Evolutionary conservation across 2,888 invertebrate genomes (phyloP), one percentile per base, ranked within the genome.

Genomic region (Nemapogon koenigi): DNA sequence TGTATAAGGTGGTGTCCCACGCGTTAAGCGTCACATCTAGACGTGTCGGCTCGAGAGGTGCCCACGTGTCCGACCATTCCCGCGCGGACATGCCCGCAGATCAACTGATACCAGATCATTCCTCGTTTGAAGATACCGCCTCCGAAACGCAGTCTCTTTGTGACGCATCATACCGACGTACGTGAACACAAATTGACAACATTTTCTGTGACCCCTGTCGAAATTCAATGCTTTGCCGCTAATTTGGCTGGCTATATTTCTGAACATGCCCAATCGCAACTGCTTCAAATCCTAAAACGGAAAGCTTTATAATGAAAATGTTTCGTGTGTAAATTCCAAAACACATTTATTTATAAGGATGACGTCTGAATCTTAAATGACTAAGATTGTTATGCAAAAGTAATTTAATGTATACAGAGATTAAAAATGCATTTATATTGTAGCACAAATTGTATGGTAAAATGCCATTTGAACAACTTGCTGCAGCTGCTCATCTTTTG

Each of bases 131-230:
- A 63, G 45, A 52, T 39, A 53, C 53, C 59, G 37, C 59, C 57
- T 61, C 59, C 58, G 59, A 51, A 68, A 71, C 59, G 69, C 64
- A 62, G 76, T 76, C 75, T 65, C 62, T 76, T 73, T 76, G 73
- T 55, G 47, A 36, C 47, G 38, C 41, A 51, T 57, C 57, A 55
- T 57, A 59, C 66, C 65, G 68, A 62, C 65, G 60, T 70, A 62
- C 68, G 59, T 69, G 71, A 51, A 59, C 58, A 62, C 64, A 70
- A 73, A 71, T 73, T 63, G 67, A 55, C 70, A 57, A 68, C 62
- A 59, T 60, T 58, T 52, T 31, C 16, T 33, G 19, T 33, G 33
- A 33, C 33, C 22, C 33, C 19, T 18, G 19, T n/a, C n/a, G n/a
- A n/a, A n/a, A n/a, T n/a, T n/a, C 31, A 11, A 17, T 16, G 16